Base-by-base conservation (phyloP, 2,888 invertebrate genomes). In the Drosophila eohydei region DNA sequence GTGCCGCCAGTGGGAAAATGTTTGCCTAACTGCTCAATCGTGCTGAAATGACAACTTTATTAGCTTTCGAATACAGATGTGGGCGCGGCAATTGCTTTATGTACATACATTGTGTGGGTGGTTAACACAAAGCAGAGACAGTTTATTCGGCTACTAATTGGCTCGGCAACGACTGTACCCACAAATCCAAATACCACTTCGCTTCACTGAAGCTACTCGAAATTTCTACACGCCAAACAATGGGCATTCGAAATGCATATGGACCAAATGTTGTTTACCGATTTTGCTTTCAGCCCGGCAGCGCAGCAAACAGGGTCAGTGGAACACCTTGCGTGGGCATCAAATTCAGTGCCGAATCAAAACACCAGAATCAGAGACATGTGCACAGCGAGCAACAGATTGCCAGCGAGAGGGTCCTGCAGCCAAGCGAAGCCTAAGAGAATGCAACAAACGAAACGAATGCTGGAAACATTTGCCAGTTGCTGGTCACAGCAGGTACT, bases 31-130 rank as follows among this genome's bases (percentile, higher is more conserved):
- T 72, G 76, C 89, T 86, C 68, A 83, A 87, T 84, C 84, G 87
- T 78, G 89, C 81, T 68, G 68, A 71, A 85, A 73, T 89, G 82
- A 85, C 89, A 85, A 89, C 85, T 84, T 77, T 80, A 85, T 89
- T 87, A 89, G 81, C 78, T 80, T 66, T 64, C 44, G 16, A 28
- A 44, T 26, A 48, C 44, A 65, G 16, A 65, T 51, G 67, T 77
- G 78, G 73, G 80, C 81, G 66, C 66, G 61, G 61, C 56, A 44
- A 59, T 51, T 32, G 34, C 38, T 11, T 66, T 34, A 32, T 48
- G 11, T 11, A 55, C 41, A 38, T 5, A 9, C 16, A 9, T 16
- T 52, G 40, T 65, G 60, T 73, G 65, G 74, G 66, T 60, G 77
- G 66, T 34, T 28, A 46, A 16, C 32, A 16, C 57, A 41, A 28